Conservation (phyloP, 2,888 invertebrate species). For the Onchidella celtica region DNA sequence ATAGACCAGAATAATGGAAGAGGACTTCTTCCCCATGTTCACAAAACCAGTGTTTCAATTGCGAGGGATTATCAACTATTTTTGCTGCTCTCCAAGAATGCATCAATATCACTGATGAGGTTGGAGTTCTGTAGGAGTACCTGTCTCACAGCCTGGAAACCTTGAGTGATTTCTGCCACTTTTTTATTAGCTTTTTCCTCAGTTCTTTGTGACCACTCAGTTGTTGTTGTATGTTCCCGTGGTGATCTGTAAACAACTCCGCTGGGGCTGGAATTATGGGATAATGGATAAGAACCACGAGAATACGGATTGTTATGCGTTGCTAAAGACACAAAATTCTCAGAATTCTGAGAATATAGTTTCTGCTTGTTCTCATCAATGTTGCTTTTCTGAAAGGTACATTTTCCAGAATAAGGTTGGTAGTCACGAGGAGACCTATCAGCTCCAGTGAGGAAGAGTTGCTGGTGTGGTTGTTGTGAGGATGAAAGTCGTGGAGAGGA, state of each 20-base stretch:
- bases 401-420: neutral
- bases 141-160: slow-evolving; percentile 67
- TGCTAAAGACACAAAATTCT: no score
- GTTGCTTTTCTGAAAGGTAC: neutral
- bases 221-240: neutral
- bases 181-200: neutral
- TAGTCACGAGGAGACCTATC: neutral
- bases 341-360: neutral
- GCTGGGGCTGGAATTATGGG: neutral
- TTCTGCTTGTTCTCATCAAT: neutral
- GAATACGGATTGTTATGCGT: no score
- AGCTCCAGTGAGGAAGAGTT: neutral
- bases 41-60: no score
- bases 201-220: neutral
- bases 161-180: slow-evolving; percentile 44
- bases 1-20: no score
- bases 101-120: slow-evolving; percentile 71
- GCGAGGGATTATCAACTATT: neutral
- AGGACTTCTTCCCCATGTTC: no score
- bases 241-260: neutral
- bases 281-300: neutral
- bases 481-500: neutral
- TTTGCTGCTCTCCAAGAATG: slow-evolving; percentile 44
- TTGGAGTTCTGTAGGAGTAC: slow-evolving; percentile 69
- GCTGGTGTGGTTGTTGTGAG: neutral